Base-by-base conservation (phyloP, 1,140 invertebrate genomes). In the Rhyacophila brunnea region DNA sequence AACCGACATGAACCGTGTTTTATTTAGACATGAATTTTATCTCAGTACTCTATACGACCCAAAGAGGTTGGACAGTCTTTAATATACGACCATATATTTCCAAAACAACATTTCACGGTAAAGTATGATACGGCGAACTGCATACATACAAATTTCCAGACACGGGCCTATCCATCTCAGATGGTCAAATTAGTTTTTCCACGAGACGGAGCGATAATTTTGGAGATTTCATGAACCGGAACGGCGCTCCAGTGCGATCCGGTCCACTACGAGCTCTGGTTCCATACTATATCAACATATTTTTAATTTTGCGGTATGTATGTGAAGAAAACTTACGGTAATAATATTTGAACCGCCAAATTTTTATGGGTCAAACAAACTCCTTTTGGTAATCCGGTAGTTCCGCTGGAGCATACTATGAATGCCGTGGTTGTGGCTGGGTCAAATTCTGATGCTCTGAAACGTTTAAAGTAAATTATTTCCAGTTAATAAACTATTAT, bases 301-400 rank as follows among this genome's bases (percentile, higher is more conserved):
- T 14, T 32, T 48, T 32, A 23, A 23, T 34, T 6, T 13, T 18
- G n/a, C 18, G 14, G 7, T 13, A 1, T 32, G 1, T 0, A 6
- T 7, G 15, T 10, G 15, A 20, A 11, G 13, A 6, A 14, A n/a
- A 54, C 52, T 59, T 38, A 59, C 48, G 49, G 42, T 32, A 59
- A 46, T 13, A 35, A 18, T 1, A 52, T 4, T 15, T 17, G 45
- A n/a, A 47, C 0, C 11, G 28, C 6, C n/a, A 60, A 1, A 3
- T 43, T 23, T n/a, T 42, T 35, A 47, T 65, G 63, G 4, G 50
- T 40, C 5, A 53, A 32, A n/a, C 57, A 50, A n/a, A 65, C 55
- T 14, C 58, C 54, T 55, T 60, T 61, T 7, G 58, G 63, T 1
- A 61, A 32, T 32, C 63, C 63, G 5, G 54, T 65, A n/a, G 58